Percentiles rank a stretch among this genome's conserved stretches.
Evolutionary conservation across 2,888 invertebrate species (phyloP).

Genomic region (Sepiola atlantica): DNA sequence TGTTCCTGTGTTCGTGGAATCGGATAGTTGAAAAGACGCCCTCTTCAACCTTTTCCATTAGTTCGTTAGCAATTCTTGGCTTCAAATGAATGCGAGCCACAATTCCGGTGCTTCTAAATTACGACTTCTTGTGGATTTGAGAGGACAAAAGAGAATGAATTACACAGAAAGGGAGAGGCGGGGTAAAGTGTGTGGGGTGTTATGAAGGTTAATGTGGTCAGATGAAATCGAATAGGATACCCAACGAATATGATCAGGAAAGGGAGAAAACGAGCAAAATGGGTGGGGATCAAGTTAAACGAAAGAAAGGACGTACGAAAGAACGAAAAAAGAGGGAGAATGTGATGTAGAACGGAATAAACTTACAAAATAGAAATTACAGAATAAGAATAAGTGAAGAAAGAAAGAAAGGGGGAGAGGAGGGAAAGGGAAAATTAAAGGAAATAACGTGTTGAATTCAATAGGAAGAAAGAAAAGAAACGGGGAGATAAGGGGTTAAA

Average conservation of each 20-base stretch:
- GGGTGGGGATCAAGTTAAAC: too few relatives aligned
- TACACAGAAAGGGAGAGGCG: background rate
- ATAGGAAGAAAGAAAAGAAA: background rate
- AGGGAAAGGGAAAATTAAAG: too few relatives aligned
- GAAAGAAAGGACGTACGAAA: background rate
- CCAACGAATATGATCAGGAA: background rate
- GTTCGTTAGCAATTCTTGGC: background rate
- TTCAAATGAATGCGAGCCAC: background rate
- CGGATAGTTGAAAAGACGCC: background rate
- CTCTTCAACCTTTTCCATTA: background rate
- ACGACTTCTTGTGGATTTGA: background rate
- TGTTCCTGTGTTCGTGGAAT: background rate
- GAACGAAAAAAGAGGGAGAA: background rate
- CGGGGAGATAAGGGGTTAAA: too few relatives aligned
- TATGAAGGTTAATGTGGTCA: background rate
- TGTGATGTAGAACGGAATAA: too few relatives aligned
- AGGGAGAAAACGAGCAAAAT: background rate
- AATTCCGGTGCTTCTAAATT: background rate
- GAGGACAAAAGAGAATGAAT: background rate
- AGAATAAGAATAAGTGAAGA: too few relatives aligned
- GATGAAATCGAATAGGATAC: background rate
- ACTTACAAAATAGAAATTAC: too few relatives aligned
- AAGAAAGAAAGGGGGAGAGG: too few relatives aligned
- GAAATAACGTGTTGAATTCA: background rate
- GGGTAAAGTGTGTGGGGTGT: background rate